Evolutionary conservation across 2,888 invertebrate genomes (phyloP).

Genomic region (Syritta pipiens): DNA sequence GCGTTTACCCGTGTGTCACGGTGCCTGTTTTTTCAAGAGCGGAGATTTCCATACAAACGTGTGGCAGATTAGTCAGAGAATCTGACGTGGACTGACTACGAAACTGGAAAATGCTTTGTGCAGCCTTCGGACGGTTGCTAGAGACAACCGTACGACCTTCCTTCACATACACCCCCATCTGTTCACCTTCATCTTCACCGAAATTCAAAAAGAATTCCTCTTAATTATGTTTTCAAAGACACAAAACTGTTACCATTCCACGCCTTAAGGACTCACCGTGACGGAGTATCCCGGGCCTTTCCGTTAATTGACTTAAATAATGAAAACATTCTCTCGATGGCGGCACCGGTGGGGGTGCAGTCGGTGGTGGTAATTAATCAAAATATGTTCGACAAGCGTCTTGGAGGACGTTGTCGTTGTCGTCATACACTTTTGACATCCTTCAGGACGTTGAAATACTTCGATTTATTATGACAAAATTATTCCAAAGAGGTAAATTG

Average conservation of each 20-base stretch:
- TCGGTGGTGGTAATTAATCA: constrained; percentile 50
- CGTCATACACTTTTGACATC: constrained; percentile 43
- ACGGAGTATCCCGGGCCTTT: constrained; percentile 18
- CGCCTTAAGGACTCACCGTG: background rate
- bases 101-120: too few relatives aligned
- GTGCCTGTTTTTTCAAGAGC: too few relatives aligned
- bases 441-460: constrained; percentile 19
- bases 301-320: constrained; percentile 58
- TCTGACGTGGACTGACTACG: too few relatives aligned
- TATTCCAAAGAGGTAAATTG: background rate
- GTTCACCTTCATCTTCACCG: too few relatives aligned
- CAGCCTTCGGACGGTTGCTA: too few relatives aligned
- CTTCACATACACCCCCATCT: too few relatives aligned
- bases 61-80: too few relatives aligned
- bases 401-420: background rate
- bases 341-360: too few relatives aligned
- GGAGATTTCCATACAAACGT: too few relatives aligned
- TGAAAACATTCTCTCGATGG: constrained; percentile 52
- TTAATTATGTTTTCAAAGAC: constrained; percentile 33
- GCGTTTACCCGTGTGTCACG: too few relatives aligned
- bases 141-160: too few relatives aligned
- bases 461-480: constrained; percentile 37
- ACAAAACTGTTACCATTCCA: constrained; percentile 7
- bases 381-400: constrained; percentile 32
- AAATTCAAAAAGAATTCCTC: constrained; percentile 22